These are phyloP conservation scores for Urosaurus nigricauda DNA, from an alignment of 2,797 vertebrate species.

Conservation along the genomic window DNA sequence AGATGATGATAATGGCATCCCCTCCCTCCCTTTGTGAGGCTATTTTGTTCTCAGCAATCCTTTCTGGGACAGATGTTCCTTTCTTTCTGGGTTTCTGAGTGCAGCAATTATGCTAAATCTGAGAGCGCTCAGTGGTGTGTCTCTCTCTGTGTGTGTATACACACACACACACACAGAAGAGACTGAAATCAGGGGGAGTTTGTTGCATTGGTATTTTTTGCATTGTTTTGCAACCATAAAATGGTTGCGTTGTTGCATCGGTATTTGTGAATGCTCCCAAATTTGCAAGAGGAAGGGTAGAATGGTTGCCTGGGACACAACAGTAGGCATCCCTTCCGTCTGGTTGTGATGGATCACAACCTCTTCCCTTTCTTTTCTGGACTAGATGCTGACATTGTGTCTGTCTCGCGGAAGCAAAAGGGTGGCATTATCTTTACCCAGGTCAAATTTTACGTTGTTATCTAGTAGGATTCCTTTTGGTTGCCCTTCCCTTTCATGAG, in stretches of 20 bases:
- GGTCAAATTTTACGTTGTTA: too few species aligned
- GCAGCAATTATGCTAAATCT: not conserved
- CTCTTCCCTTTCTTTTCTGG: not conserved
- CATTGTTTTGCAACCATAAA: too few species aligned
- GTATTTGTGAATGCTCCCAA: not conserved
- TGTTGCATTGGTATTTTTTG: not conserved
- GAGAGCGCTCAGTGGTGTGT: too few species aligned
- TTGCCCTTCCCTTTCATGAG: not conserved
- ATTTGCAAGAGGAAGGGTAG: too few species aligned
- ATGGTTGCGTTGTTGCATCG: not conserved
- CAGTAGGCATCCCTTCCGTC: not conserved
- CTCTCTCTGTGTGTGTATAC: too few species aligned
- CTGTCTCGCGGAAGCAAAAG: not conserved
- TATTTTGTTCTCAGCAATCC: not conserved
- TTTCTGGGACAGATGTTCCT: not conserved
- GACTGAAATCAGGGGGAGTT: too few species aligned
- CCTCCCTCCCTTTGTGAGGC: not conserved
- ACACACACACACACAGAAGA: too few species aligned
- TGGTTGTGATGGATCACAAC: not conserved
- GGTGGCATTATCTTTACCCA: not conserved
- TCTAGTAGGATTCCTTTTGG: too few species aligned
- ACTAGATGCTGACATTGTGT: too few species aligned
- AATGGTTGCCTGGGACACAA: not conserved
- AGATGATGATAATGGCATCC: too few species aligned
- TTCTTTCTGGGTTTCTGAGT: too few species aligned